phyloP scores from a whole-genome alignment of 1,140 invertebrate species.

The Choristoneura fumiferana region DNA sequence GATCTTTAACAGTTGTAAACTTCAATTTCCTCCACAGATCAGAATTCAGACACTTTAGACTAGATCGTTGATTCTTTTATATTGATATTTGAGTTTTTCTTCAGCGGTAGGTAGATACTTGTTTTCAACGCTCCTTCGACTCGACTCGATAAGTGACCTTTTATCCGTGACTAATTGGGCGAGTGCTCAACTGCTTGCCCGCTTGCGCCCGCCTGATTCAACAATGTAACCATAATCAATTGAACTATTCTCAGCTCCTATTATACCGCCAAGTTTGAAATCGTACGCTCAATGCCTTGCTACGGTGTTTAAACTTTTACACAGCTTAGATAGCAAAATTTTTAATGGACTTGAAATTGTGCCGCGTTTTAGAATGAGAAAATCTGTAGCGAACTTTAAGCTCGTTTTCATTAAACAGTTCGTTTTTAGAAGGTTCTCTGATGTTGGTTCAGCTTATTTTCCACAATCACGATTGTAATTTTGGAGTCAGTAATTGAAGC shows the following conservation, averaged over 20 bases:
- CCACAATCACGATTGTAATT: no score
- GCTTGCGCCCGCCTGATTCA: conserved; percentile 32
- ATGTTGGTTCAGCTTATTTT: no score
- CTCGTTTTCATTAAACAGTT: neutral
- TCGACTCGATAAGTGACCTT: conserved; percentile 49
- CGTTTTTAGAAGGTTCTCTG: no score
- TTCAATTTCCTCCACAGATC: no score
- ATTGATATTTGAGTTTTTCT: no score
- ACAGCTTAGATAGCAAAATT: conserved; percentile 13
- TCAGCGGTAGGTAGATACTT: no score
- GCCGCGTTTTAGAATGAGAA: neutral
- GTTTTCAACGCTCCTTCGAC: no score
- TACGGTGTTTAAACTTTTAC: conserved; percentile 15
- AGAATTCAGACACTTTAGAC: no score
- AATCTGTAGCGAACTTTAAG: conserved; percentile 1
- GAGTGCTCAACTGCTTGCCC: conserved; percentile 17
- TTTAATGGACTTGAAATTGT: conserved; percentile 16
- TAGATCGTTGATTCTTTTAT: no score
- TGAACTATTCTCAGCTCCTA: conserved; percentile 35
- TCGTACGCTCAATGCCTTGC: conserved; percentile 6
- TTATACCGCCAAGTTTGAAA: conserved; percentile 8
- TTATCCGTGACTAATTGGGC: conserved; percentile 51
- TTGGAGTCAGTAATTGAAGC: no score
- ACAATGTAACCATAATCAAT: conserved; percentile 32
- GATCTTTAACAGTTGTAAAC: no score